phyloP scores from a whole-genome alignment of 1,140 invertebrate species.

The Apocrypta bakeri region DNA sequence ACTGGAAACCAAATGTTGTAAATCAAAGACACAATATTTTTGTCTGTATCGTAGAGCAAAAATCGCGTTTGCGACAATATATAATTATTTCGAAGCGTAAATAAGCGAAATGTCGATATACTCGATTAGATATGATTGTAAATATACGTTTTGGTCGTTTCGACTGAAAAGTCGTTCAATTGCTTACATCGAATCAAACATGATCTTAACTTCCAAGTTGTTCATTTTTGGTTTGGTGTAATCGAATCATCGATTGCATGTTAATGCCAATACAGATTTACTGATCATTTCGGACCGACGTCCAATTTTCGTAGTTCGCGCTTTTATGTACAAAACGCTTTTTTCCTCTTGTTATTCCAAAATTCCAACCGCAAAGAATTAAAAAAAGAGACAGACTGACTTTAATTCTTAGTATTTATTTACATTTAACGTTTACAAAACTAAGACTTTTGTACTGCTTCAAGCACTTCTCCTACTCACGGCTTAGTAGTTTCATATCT shows the following conservation, averaged over 20 bases:
- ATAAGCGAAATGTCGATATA: slow-evolving; percentile 4
- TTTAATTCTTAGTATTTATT: slow-evolving; percentile 50
- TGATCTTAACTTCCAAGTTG: no score
- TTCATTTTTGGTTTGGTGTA: no score
- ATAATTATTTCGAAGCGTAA: background rate
- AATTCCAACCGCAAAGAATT: slow-evolving; percentile 33
- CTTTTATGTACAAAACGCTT: slow-evolving; percentile 23
- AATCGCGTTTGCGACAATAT: slow-evolving; percentile 15
- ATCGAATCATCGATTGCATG: no score
- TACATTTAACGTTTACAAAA: slow-evolving; percentile 32
- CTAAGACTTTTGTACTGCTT: slow-evolving; percentile 40
- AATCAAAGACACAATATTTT: slow-evolving; percentile 10
- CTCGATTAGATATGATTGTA: background rate
- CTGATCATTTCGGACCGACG: background rate
- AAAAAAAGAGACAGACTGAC: slow-evolving; percentile 41
- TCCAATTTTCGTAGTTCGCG: slow-evolving; percentile 4
- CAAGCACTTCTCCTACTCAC: slow-evolving; percentile 14
- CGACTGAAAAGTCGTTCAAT: background rate
- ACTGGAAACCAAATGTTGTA: background rate
- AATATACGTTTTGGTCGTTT: background rate
- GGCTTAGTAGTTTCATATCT: slow-evolving; percentile 34
- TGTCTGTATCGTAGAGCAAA: background rate
- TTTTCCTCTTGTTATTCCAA: slow-evolving; percentile 32
- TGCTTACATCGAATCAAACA: background rate
- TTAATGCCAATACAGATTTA: background rate